phyloP scores from a whole-genome alignment of 2,113 vertebrate species.

The Atractosteus spatula region DNA sequence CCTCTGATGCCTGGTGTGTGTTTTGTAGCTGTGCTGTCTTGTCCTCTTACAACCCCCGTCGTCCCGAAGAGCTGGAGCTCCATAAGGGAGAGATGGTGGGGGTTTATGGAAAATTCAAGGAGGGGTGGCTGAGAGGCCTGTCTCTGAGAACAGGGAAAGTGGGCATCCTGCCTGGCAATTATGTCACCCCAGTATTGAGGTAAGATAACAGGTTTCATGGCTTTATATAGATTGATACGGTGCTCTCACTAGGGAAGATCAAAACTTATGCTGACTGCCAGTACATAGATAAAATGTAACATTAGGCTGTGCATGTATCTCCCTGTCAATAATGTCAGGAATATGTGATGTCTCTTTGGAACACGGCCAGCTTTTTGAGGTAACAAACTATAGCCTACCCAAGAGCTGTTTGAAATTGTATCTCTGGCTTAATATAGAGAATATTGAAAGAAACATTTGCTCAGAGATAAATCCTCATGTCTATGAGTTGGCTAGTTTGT shows the following conservation, averaged over 20 bases:
- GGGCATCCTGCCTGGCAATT: conserved; percentile 85
- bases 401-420: too few species aligned
- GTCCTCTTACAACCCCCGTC: conserved; percentile 74
- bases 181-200: conserved; percentile 85
- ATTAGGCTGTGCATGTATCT: not conserved
- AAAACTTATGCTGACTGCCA: not conserved
- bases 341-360: too few species aligned
- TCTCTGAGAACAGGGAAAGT: conserved; percentile 85
- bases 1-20: not conserved
- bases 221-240: conserved; percentile 1
- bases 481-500: too few species aligned
- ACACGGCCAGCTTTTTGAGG: too few species aligned
- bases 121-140: conserved; percentile 87
- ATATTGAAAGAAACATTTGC: too few species aligned
- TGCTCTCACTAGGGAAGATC: conserved; percentile 14
- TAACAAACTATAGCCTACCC: too few species aligned
- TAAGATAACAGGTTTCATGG: conserved; percentile 40
- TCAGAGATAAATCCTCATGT: too few species aligned
- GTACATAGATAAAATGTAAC: not conserved
- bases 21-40: conserved; percentile 79
- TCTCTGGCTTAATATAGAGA: too few species aligned
- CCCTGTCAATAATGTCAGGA: too few species aligned
- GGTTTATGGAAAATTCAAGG: conserved; percentile 81
- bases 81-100: conserved; percentile 89
- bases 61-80: conserved; percentile 82